Evolutionary conservation across 2,113 vertebrate species (phyloP).

Genomic region (Calidris pygmaea): DNA sequence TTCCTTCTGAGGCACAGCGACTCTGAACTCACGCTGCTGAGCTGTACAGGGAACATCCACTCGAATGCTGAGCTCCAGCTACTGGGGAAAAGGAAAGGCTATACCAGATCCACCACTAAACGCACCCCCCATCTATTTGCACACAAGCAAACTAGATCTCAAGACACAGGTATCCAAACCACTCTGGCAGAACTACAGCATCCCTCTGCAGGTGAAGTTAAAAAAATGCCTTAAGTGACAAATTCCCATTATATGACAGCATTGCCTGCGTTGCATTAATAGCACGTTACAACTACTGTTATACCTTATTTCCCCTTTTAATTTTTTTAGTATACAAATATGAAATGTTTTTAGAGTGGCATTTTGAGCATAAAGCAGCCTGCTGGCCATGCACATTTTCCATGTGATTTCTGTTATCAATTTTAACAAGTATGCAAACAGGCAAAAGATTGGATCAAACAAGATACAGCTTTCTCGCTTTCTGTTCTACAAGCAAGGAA

Average conservation of each 20-base stretch:
- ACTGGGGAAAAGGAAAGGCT: background rate
- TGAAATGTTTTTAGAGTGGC: background rate
- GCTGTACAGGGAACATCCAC: background rate
- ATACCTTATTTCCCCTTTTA: background rate
- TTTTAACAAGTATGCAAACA: background rate
- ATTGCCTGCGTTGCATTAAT: background rate
- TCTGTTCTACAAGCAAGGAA: background rate
- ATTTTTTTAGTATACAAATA: background rate
- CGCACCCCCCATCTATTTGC: background rate
- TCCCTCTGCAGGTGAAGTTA: background rate
- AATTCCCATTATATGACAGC: background rate
- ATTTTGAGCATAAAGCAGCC: background rate
- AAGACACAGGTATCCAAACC: background rate
- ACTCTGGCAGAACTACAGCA: background rate
- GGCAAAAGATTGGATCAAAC: background rate
- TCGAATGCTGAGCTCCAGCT: background rate
- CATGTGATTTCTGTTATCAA: background rate
- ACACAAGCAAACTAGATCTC: background rate
- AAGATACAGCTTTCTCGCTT: background rate
- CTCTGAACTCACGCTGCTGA: background rate
- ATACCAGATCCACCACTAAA: background rate
- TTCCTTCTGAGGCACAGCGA: background rate
- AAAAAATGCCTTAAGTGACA: background rate
- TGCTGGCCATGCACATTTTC: background rate
- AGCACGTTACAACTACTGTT: background rate